Conservation (phyloP, 2,888 invertebrate genomes). For the Heterodera filipjevi region DNA sequence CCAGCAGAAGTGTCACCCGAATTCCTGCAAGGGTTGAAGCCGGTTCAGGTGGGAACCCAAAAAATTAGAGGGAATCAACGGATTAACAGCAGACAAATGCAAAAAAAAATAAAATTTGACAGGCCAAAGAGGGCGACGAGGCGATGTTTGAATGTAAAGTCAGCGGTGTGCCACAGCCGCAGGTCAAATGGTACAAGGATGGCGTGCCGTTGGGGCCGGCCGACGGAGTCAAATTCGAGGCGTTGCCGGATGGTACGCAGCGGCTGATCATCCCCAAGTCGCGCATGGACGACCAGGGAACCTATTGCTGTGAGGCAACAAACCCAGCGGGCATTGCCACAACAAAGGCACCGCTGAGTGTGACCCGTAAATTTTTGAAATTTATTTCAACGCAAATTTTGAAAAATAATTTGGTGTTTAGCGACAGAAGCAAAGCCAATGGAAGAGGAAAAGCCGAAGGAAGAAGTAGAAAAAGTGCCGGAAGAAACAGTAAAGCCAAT, state of each 20-base stretch:
- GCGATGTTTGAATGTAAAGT: constrained; percentile 30
- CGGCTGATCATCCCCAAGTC: constrained; percentile 66
- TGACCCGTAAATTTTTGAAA: constrained; percentile 30
- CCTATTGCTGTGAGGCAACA: constrained; percentile 76
- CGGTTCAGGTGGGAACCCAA: constrained; percentile 70
- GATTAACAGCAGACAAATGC: no score
- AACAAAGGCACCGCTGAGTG: constrained; percentile 46
- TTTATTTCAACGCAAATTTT: background rate
- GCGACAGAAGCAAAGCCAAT: background rate
- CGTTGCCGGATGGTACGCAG: constrained; percentile 59
- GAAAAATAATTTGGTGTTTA: background rate
- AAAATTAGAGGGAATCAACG: background rate
- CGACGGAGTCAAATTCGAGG: constrained; percentile 48
- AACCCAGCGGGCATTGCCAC: constrained; percentile 38
- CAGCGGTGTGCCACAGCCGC: constrained; percentile 76
- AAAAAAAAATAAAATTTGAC: background rate
- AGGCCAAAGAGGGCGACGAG: constrained; percentile 27
- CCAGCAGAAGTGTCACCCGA: constrained; percentile 72
- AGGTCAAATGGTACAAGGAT: constrained; percentile 83
- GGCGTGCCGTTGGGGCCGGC: constrained; percentile 68
- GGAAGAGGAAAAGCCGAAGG: background rate
- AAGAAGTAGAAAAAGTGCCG: background rate
- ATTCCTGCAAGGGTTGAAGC: constrained; percentile 77
- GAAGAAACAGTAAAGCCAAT: constrained; percentile 17
- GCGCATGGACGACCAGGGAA: constrained; percentile 67